Conservation (phyloP, 2,888 invertebrate species). For the Pristionchus maxplancki region DNA sequence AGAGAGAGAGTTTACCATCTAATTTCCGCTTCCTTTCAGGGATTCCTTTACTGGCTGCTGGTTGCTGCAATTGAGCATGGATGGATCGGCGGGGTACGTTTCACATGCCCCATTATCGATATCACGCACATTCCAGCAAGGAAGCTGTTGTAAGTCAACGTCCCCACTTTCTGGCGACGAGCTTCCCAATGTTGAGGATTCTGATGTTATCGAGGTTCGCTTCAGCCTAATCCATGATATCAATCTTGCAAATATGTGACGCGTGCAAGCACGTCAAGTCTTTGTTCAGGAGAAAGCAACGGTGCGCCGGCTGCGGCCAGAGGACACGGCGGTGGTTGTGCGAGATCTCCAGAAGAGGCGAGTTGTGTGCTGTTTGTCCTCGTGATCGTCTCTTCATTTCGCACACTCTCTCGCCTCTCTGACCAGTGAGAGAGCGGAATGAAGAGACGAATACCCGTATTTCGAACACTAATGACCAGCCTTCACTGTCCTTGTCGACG, state of each 20-base stretch:
- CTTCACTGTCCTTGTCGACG: too few species aligned
- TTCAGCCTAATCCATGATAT: not conserved
- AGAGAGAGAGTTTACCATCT: too few species aligned
- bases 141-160: not conserved
- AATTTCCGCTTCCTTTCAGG: slow-evolving; percentile 48
- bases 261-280: too few species aligned
- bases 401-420: too few species aligned
- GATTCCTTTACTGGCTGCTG: slow-evolving; percentile 57
- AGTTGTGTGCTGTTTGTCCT: too few species aligned
- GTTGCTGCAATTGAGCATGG: slow-evolving; percentile 11
- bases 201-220: slow-evolving; percentile 55
- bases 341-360: slow-evolving; percentile 54
- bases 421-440: not conserved
- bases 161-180: not conserved
- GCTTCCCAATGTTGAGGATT: slow-evolving; percentile 54
- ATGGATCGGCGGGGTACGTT: slow-evolving; percentile 47
- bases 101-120: not conserved
- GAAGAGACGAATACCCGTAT: too few species aligned
- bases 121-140: not conserved
- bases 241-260: not conserved
- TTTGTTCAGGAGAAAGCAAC: slow-evolving; percentile 53
- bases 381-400: too few species aligned
- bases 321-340: slow-evolving; percentile 54
- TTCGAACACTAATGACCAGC: too few species aligned
- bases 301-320: slow-evolving; percentile 15